Evolutionary conservation across 1,140 invertebrate species (phyloP), one percentile per base, ranked within the genome.

Genomic region (Dinoponera quadriceps): DNA sequence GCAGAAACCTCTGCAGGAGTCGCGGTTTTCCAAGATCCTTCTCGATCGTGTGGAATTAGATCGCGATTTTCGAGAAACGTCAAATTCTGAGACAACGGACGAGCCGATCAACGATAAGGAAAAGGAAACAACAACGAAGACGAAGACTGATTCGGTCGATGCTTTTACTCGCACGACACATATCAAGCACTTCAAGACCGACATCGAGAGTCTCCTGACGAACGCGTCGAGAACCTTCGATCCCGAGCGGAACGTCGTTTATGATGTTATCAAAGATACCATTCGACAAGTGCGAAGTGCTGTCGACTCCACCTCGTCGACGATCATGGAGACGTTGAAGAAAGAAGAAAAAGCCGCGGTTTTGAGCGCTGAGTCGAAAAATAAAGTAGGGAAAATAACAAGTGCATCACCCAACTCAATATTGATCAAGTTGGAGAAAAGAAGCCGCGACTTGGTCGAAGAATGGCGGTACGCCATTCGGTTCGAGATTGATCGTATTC

Each of bases 381-480:
- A 0, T 59, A 83, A 66, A 38, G 51, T n/a, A n/a, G n/a, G n/a
- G n/a, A 33, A 54, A 3, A 9, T 20, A 0, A 0, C 14, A 3
- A 27, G 9, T 7, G 48, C 18, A 5, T 44, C 54, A 0, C 1
- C 3, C 0, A 48, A 82, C 11, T 13, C 54, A 1, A 44, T 51
- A 14, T 25, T 27, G 0, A 18, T 0, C 0, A 82, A 65, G 0
- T 4, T 49, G 11, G 2, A 13, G 0, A 54, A 14, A 18, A 84
- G 72, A n/a, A 38, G 16, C 2, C 66, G 49, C 0, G 85, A 87
- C 33, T 16, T 90, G 0, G 0, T 83, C 0, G 38, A 95, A 33
- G 95, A 96, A 92, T 96, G 95, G 95, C 90, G 89, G 7, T 93
- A 94, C 86, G 95, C 93, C 13, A 82, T 95, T 13, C 92, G 94